Conservation (phyloP, 1,140 invertebrate genomes). For the Apolygus lucorum region DNA sequence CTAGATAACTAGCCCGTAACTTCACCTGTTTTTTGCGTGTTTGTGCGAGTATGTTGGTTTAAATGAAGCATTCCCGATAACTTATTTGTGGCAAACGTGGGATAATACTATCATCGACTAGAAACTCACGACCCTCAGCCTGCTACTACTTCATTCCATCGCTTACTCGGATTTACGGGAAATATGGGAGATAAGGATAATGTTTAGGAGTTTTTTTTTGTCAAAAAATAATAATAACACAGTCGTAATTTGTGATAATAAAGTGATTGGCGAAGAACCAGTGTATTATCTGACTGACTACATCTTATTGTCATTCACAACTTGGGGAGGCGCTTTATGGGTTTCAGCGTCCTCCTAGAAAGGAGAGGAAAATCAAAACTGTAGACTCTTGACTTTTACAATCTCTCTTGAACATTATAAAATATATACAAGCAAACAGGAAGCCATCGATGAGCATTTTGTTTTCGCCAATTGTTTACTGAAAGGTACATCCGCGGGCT, state of each 20-base stretch:
- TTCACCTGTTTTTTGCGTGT: too few relatives aligned
- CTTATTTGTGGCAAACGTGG: too few relatives aligned
- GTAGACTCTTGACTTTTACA: constrained; percentile 3
- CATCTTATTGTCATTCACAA: constrained; percentile 16
- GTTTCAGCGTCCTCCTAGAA: background rate
- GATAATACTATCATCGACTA: too few relatives aligned
- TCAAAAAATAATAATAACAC: background rate
- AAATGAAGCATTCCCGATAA: too few relatives aligned
- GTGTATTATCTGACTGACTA: constrained; percentile 12
- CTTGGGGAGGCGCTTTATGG: constrained; percentile 8
- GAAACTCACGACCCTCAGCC: too few relatives aligned
- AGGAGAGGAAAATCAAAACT: constrained; percentile 12
- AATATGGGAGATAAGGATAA: too few relatives aligned
- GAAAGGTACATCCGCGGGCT: background rate
- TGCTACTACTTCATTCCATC: too few relatives aligned
- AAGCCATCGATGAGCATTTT: background rate
- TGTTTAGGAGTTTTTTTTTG: too few relatives aligned
- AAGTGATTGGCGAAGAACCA: background rate
- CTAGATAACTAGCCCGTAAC: too few relatives aligned
- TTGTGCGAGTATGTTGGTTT: too few relatives aligned
- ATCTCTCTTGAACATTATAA: constrained; percentile 10
- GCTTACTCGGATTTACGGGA: background rate
- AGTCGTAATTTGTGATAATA: background rate
- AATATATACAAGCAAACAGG: background rate
- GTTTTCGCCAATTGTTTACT: background rate